phyloP scores from a whole-genome alignment of 2,113 vertebrate genomes.

The Phyllostomus discolor region DNA sequence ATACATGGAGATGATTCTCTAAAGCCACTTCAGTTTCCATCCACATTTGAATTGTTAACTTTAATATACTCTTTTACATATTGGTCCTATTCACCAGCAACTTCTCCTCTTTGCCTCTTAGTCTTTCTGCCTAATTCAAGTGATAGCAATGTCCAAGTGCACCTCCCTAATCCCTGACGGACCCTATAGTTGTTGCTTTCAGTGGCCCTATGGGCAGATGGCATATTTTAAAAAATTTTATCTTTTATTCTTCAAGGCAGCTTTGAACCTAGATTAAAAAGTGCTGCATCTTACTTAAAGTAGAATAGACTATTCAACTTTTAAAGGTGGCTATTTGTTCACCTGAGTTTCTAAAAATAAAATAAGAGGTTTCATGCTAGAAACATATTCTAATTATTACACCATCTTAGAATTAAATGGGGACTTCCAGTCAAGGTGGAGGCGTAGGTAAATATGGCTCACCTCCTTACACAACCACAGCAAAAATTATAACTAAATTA shows the following conservation, averaged over 20 bases:
- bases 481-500: no score
- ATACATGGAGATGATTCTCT: neutral
- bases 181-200: neutral
- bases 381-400: neutral
- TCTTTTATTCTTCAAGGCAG: neutral
- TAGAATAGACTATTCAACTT: neutral
- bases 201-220: neutral
- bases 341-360: neutral
- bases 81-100: neutral
- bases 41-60: conserved; percentile 3
- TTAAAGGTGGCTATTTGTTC: neutral
- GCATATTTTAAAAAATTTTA: neutral
- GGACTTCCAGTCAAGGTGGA: no score
- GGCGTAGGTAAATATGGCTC: no score
- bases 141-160: neutral
- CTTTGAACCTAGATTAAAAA: neutral
- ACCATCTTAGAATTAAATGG: neutral
- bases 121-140: neutral
- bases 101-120: neutral
- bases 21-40: neutral
- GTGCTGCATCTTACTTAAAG: neutral
- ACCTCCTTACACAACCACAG: no score
- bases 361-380: neutral
- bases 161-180: neutral
- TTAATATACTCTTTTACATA: neutral